A percentile compares a stretch with the other conserved stretches of the same genome.
phyloP scores from a whole-genome alignment of 1,140 invertebrate genomes.

The Saxidomus purpurata region DNA sequence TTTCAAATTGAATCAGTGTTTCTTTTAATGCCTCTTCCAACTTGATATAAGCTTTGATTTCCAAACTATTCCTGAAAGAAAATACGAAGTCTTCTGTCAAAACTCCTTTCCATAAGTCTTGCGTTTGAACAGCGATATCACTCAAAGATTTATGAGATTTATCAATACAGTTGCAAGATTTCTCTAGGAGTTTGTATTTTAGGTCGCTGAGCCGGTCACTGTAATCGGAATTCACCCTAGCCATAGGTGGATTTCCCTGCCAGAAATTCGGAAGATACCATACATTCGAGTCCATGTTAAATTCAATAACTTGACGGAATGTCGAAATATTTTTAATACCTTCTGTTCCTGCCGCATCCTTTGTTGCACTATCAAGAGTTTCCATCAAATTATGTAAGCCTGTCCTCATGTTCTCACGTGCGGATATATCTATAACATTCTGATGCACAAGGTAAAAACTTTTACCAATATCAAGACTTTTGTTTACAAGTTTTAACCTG shows the following conservation, averaged over 20 bases:
- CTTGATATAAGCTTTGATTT: neutral
- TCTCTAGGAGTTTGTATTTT: neutral
- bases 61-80: conserved; percentile 11
- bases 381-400: neutral
- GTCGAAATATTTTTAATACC: neutral
- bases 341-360: conserved; percentile 8
- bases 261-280: neutral
- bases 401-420: neutral
- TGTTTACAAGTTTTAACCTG: conserved; percentile 37
- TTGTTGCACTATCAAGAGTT: conserved; percentile 9
- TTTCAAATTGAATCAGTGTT: neutral
- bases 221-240: neutral
- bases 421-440: conserved; percentile 29
- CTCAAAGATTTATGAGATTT: neutral
- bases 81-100: conserved; percentile 13
- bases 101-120: conserved; percentile 22
- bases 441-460: conserved; percentile 51
- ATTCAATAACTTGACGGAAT: conserved; percentile 1
- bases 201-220: neutral
- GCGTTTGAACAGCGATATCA: neutral
- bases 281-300: neutral
- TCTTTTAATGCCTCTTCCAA: neutral
- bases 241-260: conserved; percentile 8
- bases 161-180: neutral
- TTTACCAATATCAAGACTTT: conserved; percentile 17